Percentiles rank a stretch among this genome's conserved stretches.
Conservation (phyloP, 2,113 vertebrate genomes). For the Xiphias gladius region DNA sequence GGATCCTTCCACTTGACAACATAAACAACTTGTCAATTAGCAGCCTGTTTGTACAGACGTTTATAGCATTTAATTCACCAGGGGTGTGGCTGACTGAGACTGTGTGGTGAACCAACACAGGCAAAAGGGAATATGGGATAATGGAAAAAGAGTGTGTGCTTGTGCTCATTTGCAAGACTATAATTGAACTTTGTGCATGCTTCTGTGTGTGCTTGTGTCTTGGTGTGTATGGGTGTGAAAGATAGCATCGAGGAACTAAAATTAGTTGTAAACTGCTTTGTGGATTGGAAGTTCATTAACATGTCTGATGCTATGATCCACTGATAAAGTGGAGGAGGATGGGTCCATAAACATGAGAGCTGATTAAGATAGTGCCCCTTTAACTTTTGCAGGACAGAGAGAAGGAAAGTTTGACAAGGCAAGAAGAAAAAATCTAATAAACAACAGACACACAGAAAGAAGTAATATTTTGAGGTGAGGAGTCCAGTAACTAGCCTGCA, state of each 20-base stretch:
- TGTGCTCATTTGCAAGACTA: constrained; percentile 15
- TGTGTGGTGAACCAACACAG: constrained; percentile 14
- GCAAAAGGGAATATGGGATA: constrained; percentile 14
- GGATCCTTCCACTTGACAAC: constrained; percentile 57
- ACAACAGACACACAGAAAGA: constrained; percentile 34
- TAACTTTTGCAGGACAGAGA: constrained; percentile 43
- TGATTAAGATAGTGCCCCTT: constrained; percentile 33
- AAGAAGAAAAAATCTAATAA: constrained; percentile 9
- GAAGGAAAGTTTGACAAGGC: constrained; percentile 27
- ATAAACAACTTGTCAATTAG: constrained; percentile 80
- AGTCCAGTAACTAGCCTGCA: constrained; percentile 42
- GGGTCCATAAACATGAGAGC: constrained; percentile 21
- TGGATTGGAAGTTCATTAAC: constrained; percentile 76
- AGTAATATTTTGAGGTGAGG: constrained; percentile 28
- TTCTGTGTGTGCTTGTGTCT: constrained; percentile 9
- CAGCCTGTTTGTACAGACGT: constrained; percentile 68
- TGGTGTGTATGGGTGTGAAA: not conserved
- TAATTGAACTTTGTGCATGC: constrained; percentile 34
- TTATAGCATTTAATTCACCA: constrained; percentile 55
- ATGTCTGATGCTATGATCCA: constrained; percentile 50
- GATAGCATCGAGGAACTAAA: constrained; percentile 15
- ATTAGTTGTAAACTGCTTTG: constrained; percentile 51
- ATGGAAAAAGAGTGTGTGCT: constrained; percentile 31
- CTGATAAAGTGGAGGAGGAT: constrained; percentile 47
- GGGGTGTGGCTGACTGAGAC: constrained; percentile 46